Conservation (phyloP, 2,113 vertebrate genomes). For the rat (Rattus norvegicus) region GRCr8 NC_086029.1:29511001-29511500, state of each 20-base stretch:
- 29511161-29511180: neutral
- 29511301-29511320: neutral
- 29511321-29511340: slow-evolving; percentile 16
- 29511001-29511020: slow-evolving; percentile 15
- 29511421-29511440: slow-evolving; percentile 34
- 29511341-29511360: slow-evolving; percentile 9
- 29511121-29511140: neutral
- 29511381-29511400: neutral
- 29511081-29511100: no score
- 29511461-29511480: neutral
- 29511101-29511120: neutral
- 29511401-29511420: neutral
- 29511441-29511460: slow-evolving; percentile 22
- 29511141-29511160: slow-evolving; percentile 11
- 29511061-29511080: neutral
- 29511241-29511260: neutral
- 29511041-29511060: slow-evolving; percentile 30
- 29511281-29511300: neutral
- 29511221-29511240: neutral
- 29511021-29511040: neutral
- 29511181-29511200: slow-evolving; percentile 11
- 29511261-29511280: neutral
- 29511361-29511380: neutral
- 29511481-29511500: neutral
- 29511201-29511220: neutral